A percentile compares a stretch with the other conserved stretches of the same genome.
phyloP scores from a whole-genome alignment of 2,888 invertebrate genomes.

The Boloria selene region DNA sequence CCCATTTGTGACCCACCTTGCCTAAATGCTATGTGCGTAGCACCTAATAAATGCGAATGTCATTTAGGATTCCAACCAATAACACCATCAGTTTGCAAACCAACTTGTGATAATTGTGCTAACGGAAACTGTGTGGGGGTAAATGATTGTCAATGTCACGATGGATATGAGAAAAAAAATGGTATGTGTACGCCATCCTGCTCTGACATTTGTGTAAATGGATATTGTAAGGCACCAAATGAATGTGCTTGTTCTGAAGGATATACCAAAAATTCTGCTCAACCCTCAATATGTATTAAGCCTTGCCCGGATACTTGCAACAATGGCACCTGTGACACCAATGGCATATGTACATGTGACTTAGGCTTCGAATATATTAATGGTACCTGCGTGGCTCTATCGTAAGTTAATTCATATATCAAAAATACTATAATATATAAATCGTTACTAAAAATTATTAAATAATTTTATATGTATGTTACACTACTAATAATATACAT shows the following conservation, averaged over 20 bases:
- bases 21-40: constrained; percentile 48
- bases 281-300: constrained; percentile 48
- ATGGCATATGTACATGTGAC: constrained; percentile 53
- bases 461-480: too few relatives aligned
- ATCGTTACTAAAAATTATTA: too few relatives aligned
- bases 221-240: constrained; percentile 53
- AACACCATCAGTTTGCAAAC: constrained; percentile 32
- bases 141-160: constrained; percentile 43
- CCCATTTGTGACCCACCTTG: constrained; percentile 49
- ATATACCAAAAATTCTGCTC: constrained; percentile 44
- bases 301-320: constrained; percentile 50
- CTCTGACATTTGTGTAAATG: constrained; percentile 43
- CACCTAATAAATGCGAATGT: constrained; percentile 50
- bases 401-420: neutral
- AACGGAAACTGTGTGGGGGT: constrained; percentile 51
- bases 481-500: too few relatives aligned
- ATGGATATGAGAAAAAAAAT: constrained; percentile 43
- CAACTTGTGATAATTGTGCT: constrained; percentile 47
- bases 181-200: constrained; percentile 48
- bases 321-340: constrained; percentile 50
- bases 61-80: constrained; percentile 6
- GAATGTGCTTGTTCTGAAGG: constrained; percentile 56
- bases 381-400: constrained; percentile 46
- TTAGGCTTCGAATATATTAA: constrained; percentile 47
- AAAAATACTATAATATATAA: too few relatives aligned